These are phyloP conservation scores for Melanerpes aurifrons DNA, from an alignment of 2,113 vertebrate genomes.

Conservation along the genomic window DNA sequence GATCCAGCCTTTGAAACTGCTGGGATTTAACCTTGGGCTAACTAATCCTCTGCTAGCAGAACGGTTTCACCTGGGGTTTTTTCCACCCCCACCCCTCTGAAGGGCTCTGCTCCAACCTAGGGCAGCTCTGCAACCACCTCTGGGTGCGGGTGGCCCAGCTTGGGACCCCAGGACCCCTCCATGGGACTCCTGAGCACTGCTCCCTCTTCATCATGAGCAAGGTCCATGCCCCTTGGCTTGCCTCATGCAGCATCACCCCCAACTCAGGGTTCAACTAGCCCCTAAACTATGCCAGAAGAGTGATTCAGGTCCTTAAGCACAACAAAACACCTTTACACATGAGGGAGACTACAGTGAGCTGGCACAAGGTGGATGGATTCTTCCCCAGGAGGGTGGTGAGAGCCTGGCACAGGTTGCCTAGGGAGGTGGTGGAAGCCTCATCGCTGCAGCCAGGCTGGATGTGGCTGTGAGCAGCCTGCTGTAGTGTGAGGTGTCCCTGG, in stretches of 20 bases:
- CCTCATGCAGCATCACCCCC: neutral
- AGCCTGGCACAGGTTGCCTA: too few relatives aligned
- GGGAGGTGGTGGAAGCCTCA: too few relatives aligned
- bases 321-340: neutral
- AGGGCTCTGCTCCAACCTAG: neutral
- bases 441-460: too few relatives aligned
- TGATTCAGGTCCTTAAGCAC: neutral
- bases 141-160: neutral
- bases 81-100: accelerated
- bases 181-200: accelerated
- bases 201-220: too few relatives aligned
- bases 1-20: neutral
- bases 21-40: neutral
- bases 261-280: accelerated
- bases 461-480: too few relatives aligned
- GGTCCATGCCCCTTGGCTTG: neutral
- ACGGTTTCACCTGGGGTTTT: neutral
- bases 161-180: neutral
- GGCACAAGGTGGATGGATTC: neutral
- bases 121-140: neutral
- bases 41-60: neutral
- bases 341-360: neutral
- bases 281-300: neutral
- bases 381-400: too few relatives aligned
- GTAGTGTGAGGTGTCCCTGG: too few relatives aligned